phyloP scores from a whole-genome alignment of 2,797 vertebrate species.

The Naso thynnoides region DNA sequence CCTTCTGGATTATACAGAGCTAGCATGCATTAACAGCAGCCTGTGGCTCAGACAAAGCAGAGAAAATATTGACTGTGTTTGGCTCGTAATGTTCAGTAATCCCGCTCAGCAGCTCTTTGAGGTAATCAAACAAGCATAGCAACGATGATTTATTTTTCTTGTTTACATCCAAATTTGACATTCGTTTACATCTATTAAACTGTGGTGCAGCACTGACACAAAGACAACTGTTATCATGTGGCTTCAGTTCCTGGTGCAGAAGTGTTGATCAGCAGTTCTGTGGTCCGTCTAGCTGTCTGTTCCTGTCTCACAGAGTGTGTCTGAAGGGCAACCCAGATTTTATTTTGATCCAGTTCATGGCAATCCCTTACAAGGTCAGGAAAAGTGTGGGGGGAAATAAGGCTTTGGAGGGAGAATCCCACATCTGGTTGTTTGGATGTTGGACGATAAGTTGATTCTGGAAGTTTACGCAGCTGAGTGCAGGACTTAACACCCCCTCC shows the following conservation, averaged over 20 bases:
- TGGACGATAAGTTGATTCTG: constrained; percentile 67
- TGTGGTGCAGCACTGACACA: constrained; percentile 44
- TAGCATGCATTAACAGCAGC: constrained; percentile 43
- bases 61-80: constrained; percentile 63
- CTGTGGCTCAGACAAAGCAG: constrained; percentile 45
- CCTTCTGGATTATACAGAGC: constrained; percentile 49
- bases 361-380: constrained; percentile 28
- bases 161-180: constrained; percentile 54
- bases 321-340: constrained; percentile 35
- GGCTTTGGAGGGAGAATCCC: constrained; percentile 55
- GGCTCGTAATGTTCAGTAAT: constrained; percentile 57
- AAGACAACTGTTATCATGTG: constrained; percentile 54
- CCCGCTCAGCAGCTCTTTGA: constrained; percentile 40
- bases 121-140: constrained; percentile 55
- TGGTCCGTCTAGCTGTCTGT: constrained; percentile 51
- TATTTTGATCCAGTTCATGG: constrained; percentile 22
- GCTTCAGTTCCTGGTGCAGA: constrained; percentile 52
- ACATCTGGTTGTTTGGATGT: constrained; percentile 77
- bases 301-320: constrained; percentile 34
- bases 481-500: constrained; percentile 36
- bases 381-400: constrained; percentile 46
- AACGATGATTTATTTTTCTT: constrained; percentile 61
- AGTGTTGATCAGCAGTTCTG: constrained; percentile 64
- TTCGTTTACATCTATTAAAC: constrained; percentile 61
- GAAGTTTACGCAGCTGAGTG: constrained; percentile 81